Percentiles rank a stretch among this genome's conserved stretches.
Evolutionary conservation across 2,113 vertebrate species (phyloP).

Genomic region (Asarcornis scutulata): DNA sequence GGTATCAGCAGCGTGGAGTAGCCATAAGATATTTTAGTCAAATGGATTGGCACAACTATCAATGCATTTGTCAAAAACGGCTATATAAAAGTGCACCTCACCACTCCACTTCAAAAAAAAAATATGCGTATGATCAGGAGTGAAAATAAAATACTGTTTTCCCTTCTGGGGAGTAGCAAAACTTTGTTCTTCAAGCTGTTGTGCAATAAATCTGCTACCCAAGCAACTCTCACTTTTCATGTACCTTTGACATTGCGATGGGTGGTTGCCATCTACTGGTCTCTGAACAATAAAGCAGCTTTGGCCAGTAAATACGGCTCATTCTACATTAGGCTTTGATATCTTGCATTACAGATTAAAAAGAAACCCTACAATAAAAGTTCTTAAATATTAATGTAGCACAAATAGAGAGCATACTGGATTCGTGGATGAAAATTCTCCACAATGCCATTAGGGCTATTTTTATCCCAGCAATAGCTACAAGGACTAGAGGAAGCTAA

Average conservation of each 20-base stretch:
- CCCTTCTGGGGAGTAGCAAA: not conserved
- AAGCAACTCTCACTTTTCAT: not conserved
- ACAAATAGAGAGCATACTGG: not conserved
- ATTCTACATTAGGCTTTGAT: not conserved
- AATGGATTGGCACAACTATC: not conserved
- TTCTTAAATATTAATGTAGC: not conserved
- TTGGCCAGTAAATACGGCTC: not conserved
- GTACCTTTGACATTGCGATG: constrained; percentile 13
- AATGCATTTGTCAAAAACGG: not conserved
- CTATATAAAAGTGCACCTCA: not conserved
- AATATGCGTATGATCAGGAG: not conserved
- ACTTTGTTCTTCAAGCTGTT: not conserved
- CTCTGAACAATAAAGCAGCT: constrained; percentile 20
- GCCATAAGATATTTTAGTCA: not conserved
- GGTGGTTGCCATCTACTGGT: constrained; percentile 72
- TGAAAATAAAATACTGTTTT: not conserved
- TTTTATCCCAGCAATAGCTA: not conserved
- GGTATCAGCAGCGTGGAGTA: not conserved
- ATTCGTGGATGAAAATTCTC: not conserved
- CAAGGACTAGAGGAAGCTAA: constrained; percentile 5
- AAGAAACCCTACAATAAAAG: not conserved
- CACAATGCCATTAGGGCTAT: not conserved
- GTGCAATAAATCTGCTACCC: not conserved
- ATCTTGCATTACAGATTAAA: not conserved
- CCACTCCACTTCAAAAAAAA: not conserved